These are phyloP conservation scores for Metaphire vulgaris DNA, from an alignment of 1,140 invertebrate species.

Conservation along the genomic window DNA sequence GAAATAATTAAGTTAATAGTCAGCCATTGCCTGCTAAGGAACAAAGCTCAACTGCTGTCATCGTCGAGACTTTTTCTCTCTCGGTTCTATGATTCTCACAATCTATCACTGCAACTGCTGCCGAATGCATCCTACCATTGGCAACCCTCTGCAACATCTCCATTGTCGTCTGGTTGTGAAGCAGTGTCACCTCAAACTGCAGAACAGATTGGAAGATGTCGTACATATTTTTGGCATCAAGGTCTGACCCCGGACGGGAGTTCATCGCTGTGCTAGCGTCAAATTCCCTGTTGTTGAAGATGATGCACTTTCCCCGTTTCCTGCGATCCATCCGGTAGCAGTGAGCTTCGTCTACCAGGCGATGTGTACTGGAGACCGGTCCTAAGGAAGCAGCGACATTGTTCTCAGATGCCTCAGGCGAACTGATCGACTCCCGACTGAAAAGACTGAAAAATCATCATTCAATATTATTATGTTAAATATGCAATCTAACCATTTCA, in stretches of 20 bases:
- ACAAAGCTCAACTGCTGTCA: too few relatives aligned
- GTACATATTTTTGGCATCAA: conserved; percentile 51
- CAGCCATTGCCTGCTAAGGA: too few relatives aligned
- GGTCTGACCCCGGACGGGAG: conserved; percentile 65
- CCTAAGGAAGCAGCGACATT: too few relatives aligned
- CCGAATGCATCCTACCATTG: background rate
- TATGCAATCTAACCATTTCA: too few relatives aligned
- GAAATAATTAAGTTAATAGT: too few relatives aligned
- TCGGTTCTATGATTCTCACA: background rate
- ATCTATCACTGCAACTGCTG: background rate
- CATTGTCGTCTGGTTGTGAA: conserved; percentile 58
- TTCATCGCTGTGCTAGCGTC: conserved; percentile 54
- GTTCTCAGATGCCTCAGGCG: too few relatives aligned
- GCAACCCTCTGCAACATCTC: conserved; percentile 57
- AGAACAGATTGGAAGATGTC: conserved; percentile 61
- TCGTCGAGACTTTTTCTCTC: too few relatives aligned
- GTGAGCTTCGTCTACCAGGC: background rate
- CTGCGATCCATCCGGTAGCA: conserved; percentile 78
- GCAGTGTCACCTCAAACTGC: conserved; percentile 64
- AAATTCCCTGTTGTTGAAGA: conserved; percentile 77
- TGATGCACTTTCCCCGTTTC: conserved; percentile 71
- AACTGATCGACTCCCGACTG: too few relatives aligned
- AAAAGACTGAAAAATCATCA: too few relatives aligned
- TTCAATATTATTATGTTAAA: too few relatives aligned
- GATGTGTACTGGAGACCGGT: too few relatives aligned